Evolutionary conservation across 30 jellyfish, hydroid and myxozoan genomes (phyloP).

Genomic region (Pelagia noctiluca): DNA sequence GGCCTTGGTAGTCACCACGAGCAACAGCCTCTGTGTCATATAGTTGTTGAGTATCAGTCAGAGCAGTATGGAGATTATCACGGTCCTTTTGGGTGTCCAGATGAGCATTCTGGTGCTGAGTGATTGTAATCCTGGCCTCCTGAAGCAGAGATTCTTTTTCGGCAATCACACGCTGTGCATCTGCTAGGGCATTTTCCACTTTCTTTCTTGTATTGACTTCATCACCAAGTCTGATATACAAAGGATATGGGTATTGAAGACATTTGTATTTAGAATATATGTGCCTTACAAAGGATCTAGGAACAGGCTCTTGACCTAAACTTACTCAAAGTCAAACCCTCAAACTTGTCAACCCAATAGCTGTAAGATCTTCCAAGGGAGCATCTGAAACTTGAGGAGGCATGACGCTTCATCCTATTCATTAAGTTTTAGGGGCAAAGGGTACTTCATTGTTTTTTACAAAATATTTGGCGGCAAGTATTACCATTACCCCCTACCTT

Average conservation of each 20-base stretch:
- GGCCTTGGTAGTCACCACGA: slow-evolving; percentile 74
- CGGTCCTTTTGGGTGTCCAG: slow-evolving; percentile 87
- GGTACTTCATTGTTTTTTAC: too few relatives aligned
- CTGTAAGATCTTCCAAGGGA: too few relatives aligned
- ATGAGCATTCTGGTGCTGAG: slow-evolving; percentile 95
- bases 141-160: slow-evolving; percentile 79
- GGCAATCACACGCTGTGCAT: slow-evolving; percentile 87
- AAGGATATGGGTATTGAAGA: background rate
- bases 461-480: too few relatives aligned
- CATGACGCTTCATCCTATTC: too few relatives aligned
- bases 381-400: too few relatives aligned
- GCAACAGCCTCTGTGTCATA: slow-evolving; percentile 87
- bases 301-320: too few relatives aligned
- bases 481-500: too few relatives aligned
- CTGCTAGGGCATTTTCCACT: slow-evolving; percentile 91
- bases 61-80: slow-evolving; percentile 72
- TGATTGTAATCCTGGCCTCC: slow-evolving; percentile 76
- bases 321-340: too few relatives aligned
- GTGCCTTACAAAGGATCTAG: background rate
- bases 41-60: slow-evolving; percentile 54
- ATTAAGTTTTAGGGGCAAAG: too few relatives aligned
- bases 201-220: slow-evolving; percentile 73
- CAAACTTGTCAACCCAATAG: too few relatives aligned
- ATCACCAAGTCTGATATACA: slow-evolving; percentile 69
- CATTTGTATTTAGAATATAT: background rate